Base-by-base conservation (phyloP, 2,888 invertebrate genomes). In the Criorhina ranunculi region DNA sequence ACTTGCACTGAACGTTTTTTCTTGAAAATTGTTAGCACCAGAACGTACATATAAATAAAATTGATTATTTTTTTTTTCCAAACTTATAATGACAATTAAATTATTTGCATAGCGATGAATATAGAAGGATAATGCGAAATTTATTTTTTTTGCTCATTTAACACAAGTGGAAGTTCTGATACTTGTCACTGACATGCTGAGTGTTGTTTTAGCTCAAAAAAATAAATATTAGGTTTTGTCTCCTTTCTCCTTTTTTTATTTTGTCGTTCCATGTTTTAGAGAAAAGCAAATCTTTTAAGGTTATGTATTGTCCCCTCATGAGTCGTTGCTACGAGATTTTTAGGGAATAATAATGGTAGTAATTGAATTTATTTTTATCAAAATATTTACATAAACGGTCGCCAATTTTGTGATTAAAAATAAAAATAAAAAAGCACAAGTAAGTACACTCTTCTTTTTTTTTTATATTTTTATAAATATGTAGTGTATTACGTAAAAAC, bases 1-100 rank as follows among this genome's bases (percentile, higher is more conserved):
- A 77, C 35, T 59, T 77, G 78, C 82, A 78, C 82, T 82, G 82
- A 77, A 77, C 77, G 82, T 82, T 82, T 82, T 69, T 82, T 72
- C 60, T 72, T 66, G 70, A 53, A 69, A 77, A 59, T 77, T 70
- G 69, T 57, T 72, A 79, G 79, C 72, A 82, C 82, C 82, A 64
- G 70, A 82, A 60, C 80, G 75, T 66, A 79, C 49, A 55, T 60
- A 12, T n/a, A 67, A 49, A 19, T 44, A 46, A n/a, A n/a, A n/a
- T n/a, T n/a, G n/a, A n/a, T n/a, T n/a, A n/a, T n/a, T n/a, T 40
- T 51, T 24, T 35, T 40, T n/a, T 11, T 15, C 7, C n/a, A 49
- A 33, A 64, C n/a, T 8, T 35, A 17, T 44, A 24, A 51, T 24
- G 49, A 37, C 7, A 51, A 17, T 53, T 49, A 42, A 33, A 57